A percentile compares a stretch with the other conserved stretches of the same genome.
Evolutionary conservation across 2,113 vertebrate species (phyloP).

Genomic region (Mionectes macconnelli): DNA sequence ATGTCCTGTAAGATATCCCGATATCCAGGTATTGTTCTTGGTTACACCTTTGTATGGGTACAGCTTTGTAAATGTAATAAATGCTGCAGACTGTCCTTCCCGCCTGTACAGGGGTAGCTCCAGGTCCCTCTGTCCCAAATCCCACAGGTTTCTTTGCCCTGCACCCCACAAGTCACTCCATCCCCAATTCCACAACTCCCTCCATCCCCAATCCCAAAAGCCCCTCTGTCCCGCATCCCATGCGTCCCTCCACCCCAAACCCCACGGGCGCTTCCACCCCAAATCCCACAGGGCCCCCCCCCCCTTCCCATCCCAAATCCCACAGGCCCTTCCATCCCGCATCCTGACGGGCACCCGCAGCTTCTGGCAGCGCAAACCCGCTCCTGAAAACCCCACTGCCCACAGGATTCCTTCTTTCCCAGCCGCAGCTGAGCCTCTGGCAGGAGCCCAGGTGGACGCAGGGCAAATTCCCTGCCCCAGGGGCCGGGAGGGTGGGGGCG

Average conservation of each 20-base stretch:
- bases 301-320: neutral
- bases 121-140: neutral
- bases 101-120: neutral
- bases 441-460: neutral
- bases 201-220: neutral
- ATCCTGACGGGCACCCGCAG: rapidly evolving
- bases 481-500: rapidly evolving
- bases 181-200: neutral
- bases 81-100: constrained; percentile 64
- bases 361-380: rapidly evolving
- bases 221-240: neutral
- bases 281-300: too few relatives aligned
- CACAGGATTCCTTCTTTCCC: neutral
- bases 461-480: neutral
- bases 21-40: constrained; percentile 8
- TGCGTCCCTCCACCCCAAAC: neutral
- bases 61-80: constrained; percentile 76
- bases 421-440: neutral
- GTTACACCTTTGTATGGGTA: constrained; percentile 52
- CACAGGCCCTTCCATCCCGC: neutral
- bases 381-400: neutral
- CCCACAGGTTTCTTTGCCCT: neutral
- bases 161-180: neutral
- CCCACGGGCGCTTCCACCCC: neutral
- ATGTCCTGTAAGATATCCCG: constrained; percentile 58